These are phyloP conservation scores for Scomberomorus guttatus DNA, from an alignment of 2,797 vertebrate genomes.

Conservation along the genomic window DNA sequence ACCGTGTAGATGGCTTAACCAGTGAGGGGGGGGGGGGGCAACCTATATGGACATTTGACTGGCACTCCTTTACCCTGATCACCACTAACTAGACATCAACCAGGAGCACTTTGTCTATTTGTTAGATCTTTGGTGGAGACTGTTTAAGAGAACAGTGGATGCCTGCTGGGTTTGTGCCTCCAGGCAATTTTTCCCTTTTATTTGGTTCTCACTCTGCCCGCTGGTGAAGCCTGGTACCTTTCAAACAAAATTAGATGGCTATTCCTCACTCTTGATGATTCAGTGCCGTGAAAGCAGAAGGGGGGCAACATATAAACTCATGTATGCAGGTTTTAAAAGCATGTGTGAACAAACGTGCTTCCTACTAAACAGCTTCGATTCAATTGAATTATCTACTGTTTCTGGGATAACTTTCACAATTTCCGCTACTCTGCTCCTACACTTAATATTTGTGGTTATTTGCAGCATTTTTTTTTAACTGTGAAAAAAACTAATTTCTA, in stretches of 20 bases:
- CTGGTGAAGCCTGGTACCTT: constrained; percentile 82
- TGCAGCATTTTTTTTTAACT: constrained; percentile 1
- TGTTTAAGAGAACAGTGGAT: constrained; percentile 85
- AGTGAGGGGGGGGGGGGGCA: neutral
- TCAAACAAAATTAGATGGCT: constrained; percentile 89
- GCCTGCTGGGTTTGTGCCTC: constrained; percentile 86
- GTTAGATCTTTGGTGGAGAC: constrained; percentile 83
- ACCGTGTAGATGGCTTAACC: constrained; percentile 19
- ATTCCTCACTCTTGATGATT: constrained; percentile 83
- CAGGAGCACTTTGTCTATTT: constrained; percentile 80
- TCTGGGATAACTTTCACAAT: constrained; percentile 80
- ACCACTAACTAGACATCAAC: constrained; percentile 79
- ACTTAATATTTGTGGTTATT: constrained; percentile 18
- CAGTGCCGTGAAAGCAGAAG: constrained; percentile 63
- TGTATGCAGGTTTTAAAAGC: constrained; percentile 60
- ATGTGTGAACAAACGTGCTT: constrained; percentile 25
- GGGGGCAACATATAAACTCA: constrained; percentile 22
- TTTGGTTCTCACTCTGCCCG: constrained; percentile 81
- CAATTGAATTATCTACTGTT: constrained; percentile 80
- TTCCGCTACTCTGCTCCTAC: constrained; percentile 71
- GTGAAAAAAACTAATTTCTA: constrained; percentile 20
- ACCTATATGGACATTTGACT: constrained; percentile 61
- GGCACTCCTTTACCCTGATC: constrained; percentile 65
- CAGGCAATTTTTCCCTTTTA: constrained; percentile 83
- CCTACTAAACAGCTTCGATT: constrained; percentile 8